Percentiles rank a stretch among this genome's conserved stretches.
These are phyloP conservation scores for Drosophila baimaii DNA, from an alignment of 1,140 invertebrate genomes.

Conservation along the genomic window DNA sequence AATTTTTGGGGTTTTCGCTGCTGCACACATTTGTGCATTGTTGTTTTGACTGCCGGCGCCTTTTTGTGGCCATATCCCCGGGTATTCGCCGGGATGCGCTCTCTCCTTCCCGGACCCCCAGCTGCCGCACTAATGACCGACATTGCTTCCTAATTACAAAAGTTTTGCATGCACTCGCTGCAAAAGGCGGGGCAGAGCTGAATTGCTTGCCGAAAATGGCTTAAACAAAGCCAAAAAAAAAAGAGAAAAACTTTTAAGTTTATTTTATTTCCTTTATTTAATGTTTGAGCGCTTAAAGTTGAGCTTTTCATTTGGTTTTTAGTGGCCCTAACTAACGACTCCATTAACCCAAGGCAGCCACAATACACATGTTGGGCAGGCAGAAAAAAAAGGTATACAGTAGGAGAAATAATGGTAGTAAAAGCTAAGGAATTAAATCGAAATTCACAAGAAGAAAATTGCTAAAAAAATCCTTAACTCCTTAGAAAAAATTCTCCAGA, in stretches of 20 bases:
- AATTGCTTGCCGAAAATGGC: slow-evolving; percentile 27
- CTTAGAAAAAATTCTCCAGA: no score
- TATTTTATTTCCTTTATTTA: slow-evolving; percentile 79
- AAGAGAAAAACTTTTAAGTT: slow-evolving; percentile 61
- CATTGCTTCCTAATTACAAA: slow-evolving; percentile 82
- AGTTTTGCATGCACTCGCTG: slow-evolving; percentile 76
- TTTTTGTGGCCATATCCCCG: slow-evolving; percentile 54
- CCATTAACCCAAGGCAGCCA: slow-evolving; percentile 63
- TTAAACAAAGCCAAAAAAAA: slow-evolving; percentile 10
- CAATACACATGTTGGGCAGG: slow-evolving; percentile 65
- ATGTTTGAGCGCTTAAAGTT: slow-evolving; percentile 68
- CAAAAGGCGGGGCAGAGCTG: slow-evolving; percentile 20
- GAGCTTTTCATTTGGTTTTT: slow-evolving; percentile 51
- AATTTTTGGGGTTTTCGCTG: slow-evolving; percentile 11
- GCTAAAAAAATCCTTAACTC: no score
- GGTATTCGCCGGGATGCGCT: neutral
- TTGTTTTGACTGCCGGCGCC: slow-evolving; percentile 73
- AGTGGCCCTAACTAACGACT: slow-evolving; percentile 63
- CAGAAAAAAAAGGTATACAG: slow-evolving; percentile 13
- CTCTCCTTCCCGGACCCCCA: neutral
- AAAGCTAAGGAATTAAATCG: no score
- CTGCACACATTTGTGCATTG: slow-evolving; percentile 75
- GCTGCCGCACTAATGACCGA: slow-evolving; percentile 70
- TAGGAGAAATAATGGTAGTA: slow-evolving; percentile 9
- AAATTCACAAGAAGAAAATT: no score